Evolutionary conservation across 2,113 vertebrate genomes (phyloP), one percentile per base, ranked within the genome.

Genomic region (Datnioides undecimradiatus): DNA sequence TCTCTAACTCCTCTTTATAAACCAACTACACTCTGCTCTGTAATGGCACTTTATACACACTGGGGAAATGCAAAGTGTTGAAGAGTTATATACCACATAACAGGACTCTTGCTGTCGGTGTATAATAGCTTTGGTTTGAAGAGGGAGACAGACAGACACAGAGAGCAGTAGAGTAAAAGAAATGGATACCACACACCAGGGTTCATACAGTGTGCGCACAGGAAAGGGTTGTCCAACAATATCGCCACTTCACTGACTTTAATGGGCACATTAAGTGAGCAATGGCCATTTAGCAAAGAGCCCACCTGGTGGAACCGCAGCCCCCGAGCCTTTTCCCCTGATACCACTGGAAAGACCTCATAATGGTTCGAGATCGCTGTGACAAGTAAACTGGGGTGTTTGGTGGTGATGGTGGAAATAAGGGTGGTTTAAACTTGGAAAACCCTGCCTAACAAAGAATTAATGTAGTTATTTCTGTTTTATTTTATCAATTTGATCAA

Each of bases 261-360:
- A 83, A 84, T 64, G 58, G 83, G 10, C 58, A 86, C 79, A 83
- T 88, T 76, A 88, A 80, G 51, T 19, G 52, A 80, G 72, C 54
- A 34, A 31, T 8, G 11, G 71, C 84, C 84, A 86, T 88, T 88
- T 80, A 83, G 81, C 76, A 59, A 59, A 86, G 46, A 87, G 63
- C 64, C 80, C 85, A 89, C 85, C 78, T 77, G 85, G 77, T 87
- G 68, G 48, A 83, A 64, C 29, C 5, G 6, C 27, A 21, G 41
- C 27, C 76, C 38, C 23, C 0, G 12, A 12, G 33, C 45, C 69
- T 68, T 25, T 46, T 41, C 77, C 59, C 43, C 33, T 73, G 62
- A 79, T 60, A 70, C 27, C 66, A 65, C 41, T 13, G 43, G 73
- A 72, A 76, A 71, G 51, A 79, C 57, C 57, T 69, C 63, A 33